phyloP scores from a whole-genome alignment of 2,113 vertebrate genomes.

The Columba janthina region DNA sequence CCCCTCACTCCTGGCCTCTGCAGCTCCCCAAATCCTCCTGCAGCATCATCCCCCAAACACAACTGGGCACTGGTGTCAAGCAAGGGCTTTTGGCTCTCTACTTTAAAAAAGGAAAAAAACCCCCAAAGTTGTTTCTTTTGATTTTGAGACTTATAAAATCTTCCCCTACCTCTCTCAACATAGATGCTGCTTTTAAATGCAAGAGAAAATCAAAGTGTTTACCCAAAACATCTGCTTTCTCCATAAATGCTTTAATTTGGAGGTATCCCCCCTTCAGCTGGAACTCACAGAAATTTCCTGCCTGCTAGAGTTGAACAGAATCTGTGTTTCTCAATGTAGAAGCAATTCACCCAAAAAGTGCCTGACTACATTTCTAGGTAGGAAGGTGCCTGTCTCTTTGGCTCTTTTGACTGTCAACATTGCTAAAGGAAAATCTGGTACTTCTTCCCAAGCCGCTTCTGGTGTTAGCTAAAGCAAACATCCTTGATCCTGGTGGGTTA shows the following conservation, averaged over 20 bases:
- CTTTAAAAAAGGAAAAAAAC: neutral
- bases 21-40: neutral
- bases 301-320: neutral
- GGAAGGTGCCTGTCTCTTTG: neutral
- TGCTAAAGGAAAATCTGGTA: neutral
- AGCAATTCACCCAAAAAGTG: neutral
- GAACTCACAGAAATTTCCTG: neutral
- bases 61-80: rapidly evolving
- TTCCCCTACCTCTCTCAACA: neutral
- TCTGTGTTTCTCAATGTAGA: neutral
- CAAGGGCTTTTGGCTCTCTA: rapidly evolving
- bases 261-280: neutral
- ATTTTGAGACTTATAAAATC: neutral
- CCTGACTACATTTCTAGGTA: neutral
- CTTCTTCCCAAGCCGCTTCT: neutral
- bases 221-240: neutral
- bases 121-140: neutral
- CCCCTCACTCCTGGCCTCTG: neutral
- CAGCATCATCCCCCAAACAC: neutral
- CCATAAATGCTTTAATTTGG: neutral
- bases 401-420: rapidly evolving
- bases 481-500: rapidly evolving
- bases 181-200: neutral
- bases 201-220: neutral
- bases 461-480: neutral